Base-by-base conservation (phyloP, 2,888 invertebrate species). In the Apodemia duryi region DNA sequence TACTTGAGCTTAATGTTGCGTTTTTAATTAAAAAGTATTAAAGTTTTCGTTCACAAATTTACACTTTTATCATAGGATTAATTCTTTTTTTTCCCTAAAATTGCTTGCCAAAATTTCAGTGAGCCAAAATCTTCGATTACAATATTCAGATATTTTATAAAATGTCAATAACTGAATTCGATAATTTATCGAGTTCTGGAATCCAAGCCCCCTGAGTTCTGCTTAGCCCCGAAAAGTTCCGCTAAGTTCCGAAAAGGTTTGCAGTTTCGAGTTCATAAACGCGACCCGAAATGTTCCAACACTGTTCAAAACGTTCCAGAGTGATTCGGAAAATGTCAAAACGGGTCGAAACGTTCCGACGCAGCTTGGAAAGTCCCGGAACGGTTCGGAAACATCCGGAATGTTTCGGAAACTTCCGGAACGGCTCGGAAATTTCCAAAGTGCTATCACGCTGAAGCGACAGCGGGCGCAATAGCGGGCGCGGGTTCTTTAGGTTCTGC, bases 401-500 rank as follows among this genome's bases (percentile, higher is more conserved):
- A 57, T 32, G 57, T 29, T 32, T 57, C 57, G 57, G 57, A 57
- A 57, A 32, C 32, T 57, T 13, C 57, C 57, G 57, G 13, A 57
- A 35, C 57, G 29, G 32, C 49, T 57, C 57, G 57, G 32, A 57
- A 57, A 29, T 57, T 57, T 13, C 57, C 57, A 32, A 29, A 32
- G 10, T 13, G 32, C 6, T 57, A 60, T 60, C 57, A 60, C 57
- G 57, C 57, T 13, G 57, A 60, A 13, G 57, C 57, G 57, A 60
- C 32, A 13, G 57, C 57, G 13, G 57, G 57, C n/a, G 57, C 35
- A 29, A 35, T 32, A 13, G 54, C 54, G 29, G 54, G 29, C 28
- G 69, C 70, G 1, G 68, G 65, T 49, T 68, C 63, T 6, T 63
- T 65, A 4, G 63, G 70, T 9, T 66, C 66, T 13, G 75, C 78